These are phyloP conservation scores for Dendronephthya gigantea DNA, from an alignment of 64 coral and sea anemone species.

Conservation along the genomic window DNA sequence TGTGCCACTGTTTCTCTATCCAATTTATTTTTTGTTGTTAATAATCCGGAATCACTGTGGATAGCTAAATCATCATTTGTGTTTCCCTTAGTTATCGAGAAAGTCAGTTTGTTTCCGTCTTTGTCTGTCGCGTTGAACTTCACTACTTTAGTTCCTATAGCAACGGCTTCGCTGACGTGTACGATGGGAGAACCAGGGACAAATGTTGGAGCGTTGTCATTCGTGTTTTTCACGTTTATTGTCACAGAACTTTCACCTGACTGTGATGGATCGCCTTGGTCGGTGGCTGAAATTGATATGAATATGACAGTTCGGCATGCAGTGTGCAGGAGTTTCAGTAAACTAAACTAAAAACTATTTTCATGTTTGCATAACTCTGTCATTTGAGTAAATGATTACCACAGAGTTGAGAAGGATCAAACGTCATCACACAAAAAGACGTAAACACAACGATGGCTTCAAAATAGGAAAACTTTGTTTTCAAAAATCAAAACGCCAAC, in stretches of 20 bases:
- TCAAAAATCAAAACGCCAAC: too few relatives aligned
- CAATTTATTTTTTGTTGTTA: slow-evolving; percentile 45
- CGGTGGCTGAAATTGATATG: slow-evolving; percentile 22
- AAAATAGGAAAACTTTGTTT: too few relatives aligned
- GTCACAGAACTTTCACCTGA: slow-evolving; percentile 40
- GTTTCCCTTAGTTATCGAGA: slow-evolving; percentile 59
- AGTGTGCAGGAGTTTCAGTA: neutral
- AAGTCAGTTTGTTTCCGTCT: slow-evolving; percentile 50
- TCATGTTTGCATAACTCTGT: too few relatives aligned
- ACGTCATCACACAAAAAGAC: too few relatives aligned
- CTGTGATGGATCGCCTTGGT: slow-evolving; percentile 45
- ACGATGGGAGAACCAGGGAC: slow-evolving; percentile 26
- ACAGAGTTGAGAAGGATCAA: too few relatives aligned
- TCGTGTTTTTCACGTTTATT: slow-evolving; percentile 56
- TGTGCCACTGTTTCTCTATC: slow-evolving; percentile 50
- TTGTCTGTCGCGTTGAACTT: slow-evolving; percentile 71
- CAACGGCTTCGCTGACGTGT: slow-evolving; percentile 57
- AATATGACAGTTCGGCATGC: neutral
- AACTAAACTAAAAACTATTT: too few relatives aligned
- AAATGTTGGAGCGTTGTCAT: slow-evolving; percentile 74
- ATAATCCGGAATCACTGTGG: slow-evolving; percentile 48
- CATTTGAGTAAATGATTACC: too few relatives aligned
- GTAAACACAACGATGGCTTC: too few relatives aligned
- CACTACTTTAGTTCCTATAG: slow-evolving; percentile 63
- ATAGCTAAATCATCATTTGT: slow-evolving; percentile 43